Base-by-base conservation (phyloP, 2,888 invertebrate genomes). In the Apomyelois bistriatella region DNA sequence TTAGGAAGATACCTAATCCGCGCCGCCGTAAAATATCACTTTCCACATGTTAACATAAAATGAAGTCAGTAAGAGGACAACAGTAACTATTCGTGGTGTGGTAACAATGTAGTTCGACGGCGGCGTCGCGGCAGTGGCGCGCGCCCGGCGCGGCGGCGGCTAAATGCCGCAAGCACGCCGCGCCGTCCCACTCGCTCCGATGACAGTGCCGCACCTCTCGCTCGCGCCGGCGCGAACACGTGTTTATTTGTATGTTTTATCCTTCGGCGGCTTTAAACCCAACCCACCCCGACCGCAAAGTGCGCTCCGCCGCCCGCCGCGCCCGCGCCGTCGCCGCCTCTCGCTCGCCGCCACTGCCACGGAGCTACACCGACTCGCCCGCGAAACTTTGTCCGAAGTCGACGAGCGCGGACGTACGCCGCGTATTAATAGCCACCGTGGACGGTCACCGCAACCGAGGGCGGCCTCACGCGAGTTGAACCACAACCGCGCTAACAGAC, bases 271-370 rank as follows among this genome's bases (percentile, higher is more conserved):
- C 91, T 91, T 91, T 90, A 92, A 90, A 92, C 93, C 93, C 93
- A 89, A 91, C 93, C 93, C 92, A 92, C 92, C 87, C 85, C 86
- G 91, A 93, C 93, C 93, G 91, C 93, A 93, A 92, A 92, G 91
- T 89, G 85, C 91, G 88, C 88, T 85, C 86, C 83, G 80, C 85
- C 86, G 80, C 89, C 90, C 88, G 83, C 91, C 91, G 91, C 91
- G 86, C 90, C 92, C 86, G 82, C 83, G 79, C 82, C 80, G 82
- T 79, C 83, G 82, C 79, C 82, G 83, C 85, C 83, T 84, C 86
- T 79, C 84, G 76, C 78, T 79, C 82, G 81, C 83, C 81, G 77
- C 82, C 85, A 79, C 81, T 79, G 73, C 85, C 83, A 73, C 76
- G 72, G 74, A 70, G 82, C 74, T 76, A 76, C 78, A 79, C 79